These are phyloP conservation scores for Oophaga pumilio DNA, from an alignment of 2,113 vertebrate genomes.

Conservation along the genomic window DNA sequence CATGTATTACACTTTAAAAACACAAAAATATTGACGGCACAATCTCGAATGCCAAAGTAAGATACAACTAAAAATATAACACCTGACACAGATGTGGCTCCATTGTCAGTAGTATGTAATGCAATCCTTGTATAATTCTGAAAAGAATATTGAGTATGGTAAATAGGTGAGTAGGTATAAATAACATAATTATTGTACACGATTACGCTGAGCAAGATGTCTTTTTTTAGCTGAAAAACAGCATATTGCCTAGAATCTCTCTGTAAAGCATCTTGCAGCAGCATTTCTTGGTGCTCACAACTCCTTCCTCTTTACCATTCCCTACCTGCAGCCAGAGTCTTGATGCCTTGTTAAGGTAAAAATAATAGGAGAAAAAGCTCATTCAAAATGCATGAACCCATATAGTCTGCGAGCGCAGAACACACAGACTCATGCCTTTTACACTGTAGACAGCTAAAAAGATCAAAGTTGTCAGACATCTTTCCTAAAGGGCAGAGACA, in stretches of 20 bases:
- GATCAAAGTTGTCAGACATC: slow-evolving; percentile 39
- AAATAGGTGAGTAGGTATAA: not conserved
- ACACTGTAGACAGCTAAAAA: slow-evolving; percentile 32
- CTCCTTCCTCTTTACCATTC: not conserved
- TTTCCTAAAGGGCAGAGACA: slow-evolving; percentile 35
- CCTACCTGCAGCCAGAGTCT: slow-evolving; percentile 7
- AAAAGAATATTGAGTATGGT: not conserved
- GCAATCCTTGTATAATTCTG: not conserved
- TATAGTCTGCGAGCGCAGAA: slow-evolving; percentile 32
- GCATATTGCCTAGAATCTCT: not conserved
- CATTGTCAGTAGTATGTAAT: too few relatives aligned
- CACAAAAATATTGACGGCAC: too few relatives aligned
- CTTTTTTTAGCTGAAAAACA: not conserved
- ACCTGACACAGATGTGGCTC: too few relatives aligned
- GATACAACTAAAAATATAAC: too few relatives aligned
- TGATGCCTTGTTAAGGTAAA: slow-evolving; percentile 20
- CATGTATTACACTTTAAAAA: too few relatives aligned
- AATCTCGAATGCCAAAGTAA: too few relatives aligned
- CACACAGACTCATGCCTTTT: slow-evolving; percentile 32
- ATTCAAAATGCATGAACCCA: slow-evolving; percentile 37
- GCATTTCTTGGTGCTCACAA: not conserved
- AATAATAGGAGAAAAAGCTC: slow-evolving; percentile 31
- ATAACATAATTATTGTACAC: not conserved
- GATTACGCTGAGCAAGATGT: not conserved
- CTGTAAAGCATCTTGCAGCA: not conserved